Evolutionary conservation across 2,113 vertebrate species (phyloP).

Genomic region (Microtus ochrogaster): DNA sequence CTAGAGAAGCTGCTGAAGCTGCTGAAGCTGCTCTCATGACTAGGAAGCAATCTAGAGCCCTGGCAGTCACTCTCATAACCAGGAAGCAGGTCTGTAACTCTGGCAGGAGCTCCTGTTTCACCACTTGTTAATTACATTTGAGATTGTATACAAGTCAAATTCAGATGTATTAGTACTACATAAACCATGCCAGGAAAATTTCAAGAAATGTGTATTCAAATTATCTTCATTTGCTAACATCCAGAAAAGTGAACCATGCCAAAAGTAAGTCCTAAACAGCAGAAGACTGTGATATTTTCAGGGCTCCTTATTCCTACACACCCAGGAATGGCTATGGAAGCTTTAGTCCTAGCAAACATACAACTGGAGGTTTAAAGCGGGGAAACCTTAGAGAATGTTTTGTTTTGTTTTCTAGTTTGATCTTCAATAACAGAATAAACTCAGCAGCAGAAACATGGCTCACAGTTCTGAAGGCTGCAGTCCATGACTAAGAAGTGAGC

Average conservation of each 20-base stretch:
- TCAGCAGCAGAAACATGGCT: background rate
- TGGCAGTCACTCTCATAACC: background rate
- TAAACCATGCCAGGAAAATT: background rate
- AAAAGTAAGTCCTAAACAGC: background rate
- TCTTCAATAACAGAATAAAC: background rate
- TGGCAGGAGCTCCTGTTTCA: background rate
- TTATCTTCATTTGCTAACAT: background rate
- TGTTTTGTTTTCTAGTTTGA: background rate
- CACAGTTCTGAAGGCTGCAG: background rate
- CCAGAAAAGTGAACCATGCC: background rate
- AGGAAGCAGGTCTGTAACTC: background rate
- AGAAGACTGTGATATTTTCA: background rate
- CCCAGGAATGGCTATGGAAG: slow-evolving; percentile 21
- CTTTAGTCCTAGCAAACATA: slow-evolving; percentile 48
- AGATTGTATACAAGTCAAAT: slow-evolving; percentile 11
- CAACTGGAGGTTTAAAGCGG: slow-evolving; percentile 46
- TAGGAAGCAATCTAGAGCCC: background rate
- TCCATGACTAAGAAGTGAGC: background rate
- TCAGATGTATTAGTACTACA: background rate
- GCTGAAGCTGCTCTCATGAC: background rate
- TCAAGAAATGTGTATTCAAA: background rate
- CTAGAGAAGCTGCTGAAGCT: background rate
- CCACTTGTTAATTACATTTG: slow-evolving; percentile 32
- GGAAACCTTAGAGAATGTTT: background rate
- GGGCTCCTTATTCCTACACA: background rate